Percentiles rank a stretch among this genome's conserved stretches.
Evolutionary conservation across 2,888 invertebrate genomes (phyloP).

Genomic region (Sminthurides aquaticus): DNA sequence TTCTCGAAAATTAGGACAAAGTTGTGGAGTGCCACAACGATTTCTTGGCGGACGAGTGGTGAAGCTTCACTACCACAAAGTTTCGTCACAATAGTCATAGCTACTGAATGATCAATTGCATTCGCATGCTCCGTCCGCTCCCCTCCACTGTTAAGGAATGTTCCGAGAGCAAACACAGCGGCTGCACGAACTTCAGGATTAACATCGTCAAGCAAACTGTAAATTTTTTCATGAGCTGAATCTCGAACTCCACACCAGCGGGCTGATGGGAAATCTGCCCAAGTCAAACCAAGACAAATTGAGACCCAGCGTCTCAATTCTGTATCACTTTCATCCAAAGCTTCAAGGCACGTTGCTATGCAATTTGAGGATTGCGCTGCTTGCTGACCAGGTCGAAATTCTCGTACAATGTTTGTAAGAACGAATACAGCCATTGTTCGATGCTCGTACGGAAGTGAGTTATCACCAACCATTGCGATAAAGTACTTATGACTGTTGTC

Average conservation of each 20-base stretch:
- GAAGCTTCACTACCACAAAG: constrained; percentile 70
- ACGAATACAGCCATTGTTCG: constrained; percentile 93
- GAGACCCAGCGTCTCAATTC: constrained; percentile 77
- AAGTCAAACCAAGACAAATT: constrained; percentile 80
- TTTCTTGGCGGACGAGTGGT: constrained; percentile 75
- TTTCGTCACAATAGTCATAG: constrained; percentile 72
- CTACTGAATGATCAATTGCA: constrained; percentile 86
- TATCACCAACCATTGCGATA: constrained; percentile 80
- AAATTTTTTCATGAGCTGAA: constrained; percentile 92
- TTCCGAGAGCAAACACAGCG: constrained; percentile 88
- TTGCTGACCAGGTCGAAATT: constrained; percentile 80
- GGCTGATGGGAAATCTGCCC: constrained; percentile 80
- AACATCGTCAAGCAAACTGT: constrained; percentile 66
- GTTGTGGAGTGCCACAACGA: constrained; percentile 79
- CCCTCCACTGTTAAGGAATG: constrained; percentile 76
- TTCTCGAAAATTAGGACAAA: constrained; percentile 79
- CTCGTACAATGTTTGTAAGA: constrained; percentile 83
- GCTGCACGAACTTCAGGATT: constrained; percentile 89
- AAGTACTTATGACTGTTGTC: constrained; percentile 94
- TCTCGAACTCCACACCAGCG: constrained; percentile 94
- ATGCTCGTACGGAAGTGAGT: constrained; percentile 72
- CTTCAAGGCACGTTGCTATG: constrained; percentile 81
- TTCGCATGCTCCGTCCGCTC: constrained; percentile 87
- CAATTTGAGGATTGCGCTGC: constrained; percentile 82
- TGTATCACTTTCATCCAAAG: constrained; percentile 36